phyloP scores from a whole-genome alignment of 2,888 invertebrate genomes.

The Smittia sp. region DNA sequence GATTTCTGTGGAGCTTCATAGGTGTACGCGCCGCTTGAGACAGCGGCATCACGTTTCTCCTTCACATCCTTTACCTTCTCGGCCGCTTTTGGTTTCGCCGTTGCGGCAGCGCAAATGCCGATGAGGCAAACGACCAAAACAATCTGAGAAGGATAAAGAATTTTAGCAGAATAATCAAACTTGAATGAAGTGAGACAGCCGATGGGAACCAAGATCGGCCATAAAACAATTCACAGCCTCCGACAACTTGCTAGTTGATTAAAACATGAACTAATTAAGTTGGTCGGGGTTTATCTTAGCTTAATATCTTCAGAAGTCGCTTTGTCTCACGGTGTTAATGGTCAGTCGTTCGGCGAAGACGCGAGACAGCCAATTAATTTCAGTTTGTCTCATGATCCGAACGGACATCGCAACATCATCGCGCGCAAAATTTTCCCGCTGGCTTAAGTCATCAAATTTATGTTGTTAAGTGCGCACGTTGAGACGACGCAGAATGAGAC shows the following conservation, averaged over 20 bases:
- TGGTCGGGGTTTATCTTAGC: no score
- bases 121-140: background rate
- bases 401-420: background rate
- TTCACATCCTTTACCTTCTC: conserved; percentile 8
- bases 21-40: background rate
- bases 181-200: background rate
- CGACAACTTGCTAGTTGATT: no score
- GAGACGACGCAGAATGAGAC: background rate
- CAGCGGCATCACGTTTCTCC: conserved; percentile 26
- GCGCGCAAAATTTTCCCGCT: background rate
- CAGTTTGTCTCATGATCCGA: no score
- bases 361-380: no score
- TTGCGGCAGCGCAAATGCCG: background rate
- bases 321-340: no score
- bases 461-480: background rate
- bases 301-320: no score
- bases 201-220: background rate
- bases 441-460: background rate
- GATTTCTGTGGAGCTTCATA: conserved; percentile 35
- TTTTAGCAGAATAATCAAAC: background rate
- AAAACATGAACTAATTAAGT: no score
- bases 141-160: background rate
- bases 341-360: no score
- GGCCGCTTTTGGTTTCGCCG: background rate
- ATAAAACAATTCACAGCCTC: no score